Evolutionary conservation across 2,888 invertebrate genomes (phyloP).

Genomic region (Aspidapion aeneum): DNA sequence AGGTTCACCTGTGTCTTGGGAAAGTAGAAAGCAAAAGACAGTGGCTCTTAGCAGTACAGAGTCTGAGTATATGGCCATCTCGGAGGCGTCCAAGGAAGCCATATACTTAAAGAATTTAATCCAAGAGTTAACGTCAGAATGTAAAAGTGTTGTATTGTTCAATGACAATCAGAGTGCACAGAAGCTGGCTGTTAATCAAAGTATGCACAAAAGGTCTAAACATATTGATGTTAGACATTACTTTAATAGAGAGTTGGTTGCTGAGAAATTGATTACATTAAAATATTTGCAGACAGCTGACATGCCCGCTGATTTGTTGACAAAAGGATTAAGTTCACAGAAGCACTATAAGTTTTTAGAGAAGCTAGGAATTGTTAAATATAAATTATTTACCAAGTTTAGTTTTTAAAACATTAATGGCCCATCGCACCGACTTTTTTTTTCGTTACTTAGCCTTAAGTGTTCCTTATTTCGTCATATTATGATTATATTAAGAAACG

Average conservation of each 20-base stretch:
- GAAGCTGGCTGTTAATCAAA: no score
- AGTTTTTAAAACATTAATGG: no score
- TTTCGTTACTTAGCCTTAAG: no score
- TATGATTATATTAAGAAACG: no score
- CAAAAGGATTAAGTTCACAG: background rate
- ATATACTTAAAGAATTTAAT: slow-evolving; percentile 14
- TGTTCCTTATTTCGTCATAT: no score
- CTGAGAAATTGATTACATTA: background rate
- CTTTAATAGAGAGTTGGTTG: background rate
- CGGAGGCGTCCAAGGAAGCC: no score
- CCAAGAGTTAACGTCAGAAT: background rate
- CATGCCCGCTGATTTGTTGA: background rate
- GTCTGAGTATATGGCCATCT: no score
- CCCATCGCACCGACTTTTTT: no score
- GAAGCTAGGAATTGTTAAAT: background rate
- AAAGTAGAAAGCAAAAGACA: slow-evolving; percentile 13
- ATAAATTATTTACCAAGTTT: no score
- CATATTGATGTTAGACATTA: slow-evolving; percentile 12
- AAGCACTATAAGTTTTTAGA: background rate
- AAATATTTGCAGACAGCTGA: no score
- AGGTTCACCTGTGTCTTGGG: slow-evolving; percentile 10
- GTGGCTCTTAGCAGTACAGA: slow-evolving; percentile 12
- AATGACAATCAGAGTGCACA: background rate
- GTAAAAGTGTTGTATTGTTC: slow-evolving; percentile 1
- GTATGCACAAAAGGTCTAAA: slow-evolving; percentile 8